Evolutionary conservation across 1,140 invertebrate species (phyloP).

Genomic region (Drosophila teissieri): DNA sequence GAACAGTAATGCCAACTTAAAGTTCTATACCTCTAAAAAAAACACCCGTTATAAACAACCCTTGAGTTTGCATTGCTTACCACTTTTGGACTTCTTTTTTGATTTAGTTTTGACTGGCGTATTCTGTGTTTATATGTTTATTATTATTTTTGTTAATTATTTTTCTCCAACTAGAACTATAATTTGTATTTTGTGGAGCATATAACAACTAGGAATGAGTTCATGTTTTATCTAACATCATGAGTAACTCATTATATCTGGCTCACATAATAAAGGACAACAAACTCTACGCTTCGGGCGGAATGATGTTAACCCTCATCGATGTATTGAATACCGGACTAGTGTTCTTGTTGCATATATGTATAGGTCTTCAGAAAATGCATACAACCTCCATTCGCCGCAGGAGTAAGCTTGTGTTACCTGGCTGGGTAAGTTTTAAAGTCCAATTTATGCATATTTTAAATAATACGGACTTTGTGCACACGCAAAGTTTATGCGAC

Average conservation of each 20-base stretch:
- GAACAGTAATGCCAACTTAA: no score
- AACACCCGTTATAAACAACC: no score
- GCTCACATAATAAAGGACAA: constrained; percentile 1
- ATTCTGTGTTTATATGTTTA: no score
- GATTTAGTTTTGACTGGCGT: no score
- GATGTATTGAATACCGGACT: constrained; percentile 30
- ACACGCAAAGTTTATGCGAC: constrained; percentile 58
- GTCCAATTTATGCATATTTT: constrained; percentile 75
- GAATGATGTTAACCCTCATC: constrained; percentile 21
- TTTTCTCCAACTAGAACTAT: no score
- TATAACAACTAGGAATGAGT: not conserved
- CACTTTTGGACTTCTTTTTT: no score
- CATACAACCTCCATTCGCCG: constrained; percentile 19
- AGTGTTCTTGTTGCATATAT: constrained; percentile 4
- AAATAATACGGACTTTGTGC: constrained; percentile 65
- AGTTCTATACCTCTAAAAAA: no score
- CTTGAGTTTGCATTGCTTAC: no score
- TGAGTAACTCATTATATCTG: constrained; percentile 17
- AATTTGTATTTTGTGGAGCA: not conserved
- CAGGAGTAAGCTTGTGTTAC: constrained; percentile 17
- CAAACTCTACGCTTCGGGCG: constrained; percentile 6
- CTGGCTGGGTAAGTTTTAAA: constrained; percentile 46
- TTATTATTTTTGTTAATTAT: no score
- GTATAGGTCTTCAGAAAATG: constrained; percentile 27
- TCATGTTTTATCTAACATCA: constrained; percentile 3